These are phyloP conservation scores for Verasper variegatus DNA, from an alignment of 2,113 vertebrate species.

Conservation along the genomic window DNA sequence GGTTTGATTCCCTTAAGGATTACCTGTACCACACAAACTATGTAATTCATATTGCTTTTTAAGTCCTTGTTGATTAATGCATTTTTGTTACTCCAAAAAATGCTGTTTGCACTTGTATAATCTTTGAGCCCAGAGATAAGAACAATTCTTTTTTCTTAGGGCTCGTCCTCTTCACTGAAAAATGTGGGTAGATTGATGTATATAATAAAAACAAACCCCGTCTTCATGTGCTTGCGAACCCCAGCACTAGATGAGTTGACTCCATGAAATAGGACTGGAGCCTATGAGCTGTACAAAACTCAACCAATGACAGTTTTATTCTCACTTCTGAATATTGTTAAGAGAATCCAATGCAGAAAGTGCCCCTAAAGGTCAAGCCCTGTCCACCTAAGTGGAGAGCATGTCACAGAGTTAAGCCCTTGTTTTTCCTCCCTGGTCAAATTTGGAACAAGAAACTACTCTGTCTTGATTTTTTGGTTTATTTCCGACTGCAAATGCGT, in stretches of 20 bases:
- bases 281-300: constrained; percentile 37
- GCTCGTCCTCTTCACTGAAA: not conserved
- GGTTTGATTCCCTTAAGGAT: no score
- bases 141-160: not conserved
- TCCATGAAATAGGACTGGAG: constrained; percentile 20
- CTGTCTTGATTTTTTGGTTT: constrained; percentile 11
- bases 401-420: constrained; percentile 20
- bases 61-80: not conserved
- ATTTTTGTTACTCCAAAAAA: not conserved
- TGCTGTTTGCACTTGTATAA: not conserved
- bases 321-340: constrained; percentile 55
- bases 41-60: not conserved
- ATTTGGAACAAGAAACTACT: not conserved
- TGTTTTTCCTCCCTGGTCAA: not conserved
- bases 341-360: constrained; percentile 38
- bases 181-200: not conserved
- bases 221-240: constrained; percentile 8
- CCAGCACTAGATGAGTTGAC: constrained; percentile 39
- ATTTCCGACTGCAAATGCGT: constrained; percentile 6
- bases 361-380: constrained; percentile 61
- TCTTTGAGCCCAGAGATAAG: constrained; percentile 3
- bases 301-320: constrained; percentile 53
- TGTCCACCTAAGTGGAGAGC: constrained; percentile 59
- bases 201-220: not conserved
- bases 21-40: not conserved